phyloP scores from a whole-genome alignment of 35 echinoderm and acorn worm species.

The Chiridota heheva region DNA sequence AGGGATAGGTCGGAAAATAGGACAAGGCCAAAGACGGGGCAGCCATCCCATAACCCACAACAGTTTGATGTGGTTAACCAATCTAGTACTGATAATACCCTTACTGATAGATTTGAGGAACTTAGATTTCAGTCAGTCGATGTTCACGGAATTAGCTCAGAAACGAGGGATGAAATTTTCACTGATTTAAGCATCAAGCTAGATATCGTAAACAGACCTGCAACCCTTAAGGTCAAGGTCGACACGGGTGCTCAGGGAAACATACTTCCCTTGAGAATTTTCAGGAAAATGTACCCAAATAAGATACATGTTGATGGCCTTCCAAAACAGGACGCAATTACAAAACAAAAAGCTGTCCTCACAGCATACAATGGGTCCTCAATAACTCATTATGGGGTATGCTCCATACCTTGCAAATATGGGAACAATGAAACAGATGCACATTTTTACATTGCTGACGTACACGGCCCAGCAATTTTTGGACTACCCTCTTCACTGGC shows the following conservation, averaged over 20 bases:
- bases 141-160: neutral
- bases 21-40: no score
- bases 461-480: conserved; percentile 41
- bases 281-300: conserved; percentile 26
- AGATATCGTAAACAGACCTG: no score
- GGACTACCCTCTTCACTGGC: conserved; percentile 12
- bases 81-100: no score
- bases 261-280: conserved; percentile 10
- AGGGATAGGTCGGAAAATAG: no score
- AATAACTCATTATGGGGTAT: conserved; percentile 34
- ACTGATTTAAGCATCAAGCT: neutral
- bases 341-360: neutral
- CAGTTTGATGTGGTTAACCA: no score
- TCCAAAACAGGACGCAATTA: neutral
- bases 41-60: no score
- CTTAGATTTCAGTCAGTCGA: conserved; percentile 17
- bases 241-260: conserved; percentile 48
- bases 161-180: neutral
- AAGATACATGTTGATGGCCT: neutral
- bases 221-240: conserved; percentile 21
- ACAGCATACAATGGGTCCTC: conserved; percentile 10
- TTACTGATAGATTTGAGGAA: neutral
- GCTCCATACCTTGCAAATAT: conserved; percentile 10
- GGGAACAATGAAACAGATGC: no score
- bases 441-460: conserved; percentile 51